phyloP scores from a whole-genome alignment of 1,140 invertebrate species.

The Drosophila rhopaloa region DNA sequence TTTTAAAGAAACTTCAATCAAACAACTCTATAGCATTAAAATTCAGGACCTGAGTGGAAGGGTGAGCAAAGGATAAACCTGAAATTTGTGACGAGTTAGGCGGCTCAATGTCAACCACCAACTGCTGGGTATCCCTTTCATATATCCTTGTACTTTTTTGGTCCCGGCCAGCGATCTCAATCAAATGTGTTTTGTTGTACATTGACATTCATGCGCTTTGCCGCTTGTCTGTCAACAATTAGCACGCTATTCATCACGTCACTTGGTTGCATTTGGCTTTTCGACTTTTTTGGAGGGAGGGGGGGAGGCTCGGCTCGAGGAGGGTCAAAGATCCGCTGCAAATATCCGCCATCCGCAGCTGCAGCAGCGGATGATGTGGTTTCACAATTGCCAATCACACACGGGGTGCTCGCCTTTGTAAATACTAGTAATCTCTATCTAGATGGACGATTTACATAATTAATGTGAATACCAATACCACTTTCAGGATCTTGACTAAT shows the following conservation, averaged over 20 bases:
- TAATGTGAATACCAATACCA: constrained; percentile 15
- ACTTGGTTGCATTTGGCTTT: constrained; percentile 47
- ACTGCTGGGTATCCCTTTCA: constrained; percentile 54
- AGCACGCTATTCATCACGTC: constrained; percentile 84
- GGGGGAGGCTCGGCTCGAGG: constrained; percentile 27
- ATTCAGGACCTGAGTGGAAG: constrained; percentile 23
- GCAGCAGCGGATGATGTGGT: constrained; percentile 44
- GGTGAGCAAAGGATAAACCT: constrained; percentile 54
- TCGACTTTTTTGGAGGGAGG: background rate
- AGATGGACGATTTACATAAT: constrained; percentile 34
- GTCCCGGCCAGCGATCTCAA: constrained; percentile 63
- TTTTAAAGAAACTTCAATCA: background rate
- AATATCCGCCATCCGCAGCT: constrained; percentile 19
- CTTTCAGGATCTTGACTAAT: constrained; percentile 47
- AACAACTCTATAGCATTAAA: background rate
- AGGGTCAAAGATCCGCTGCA: constrained; percentile 38
- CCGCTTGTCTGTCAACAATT: constrained; percentile 83
- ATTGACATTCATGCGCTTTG: constrained; percentile 74
- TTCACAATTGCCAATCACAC: constrained; percentile 33
- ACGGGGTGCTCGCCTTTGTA: constrained; percentile 4
- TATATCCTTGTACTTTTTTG: constrained; percentile 16
- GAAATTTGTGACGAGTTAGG: constrained; percentile 69
- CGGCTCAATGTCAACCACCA: constrained; percentile 72
- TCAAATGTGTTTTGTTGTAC: constrained; percentile 70
- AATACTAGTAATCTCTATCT: constrained; percentile 9